phyloP scores from a whole-genome alignment of 2,113 vertebrate species.

The Pygoscelis antarcticus region DNA sequence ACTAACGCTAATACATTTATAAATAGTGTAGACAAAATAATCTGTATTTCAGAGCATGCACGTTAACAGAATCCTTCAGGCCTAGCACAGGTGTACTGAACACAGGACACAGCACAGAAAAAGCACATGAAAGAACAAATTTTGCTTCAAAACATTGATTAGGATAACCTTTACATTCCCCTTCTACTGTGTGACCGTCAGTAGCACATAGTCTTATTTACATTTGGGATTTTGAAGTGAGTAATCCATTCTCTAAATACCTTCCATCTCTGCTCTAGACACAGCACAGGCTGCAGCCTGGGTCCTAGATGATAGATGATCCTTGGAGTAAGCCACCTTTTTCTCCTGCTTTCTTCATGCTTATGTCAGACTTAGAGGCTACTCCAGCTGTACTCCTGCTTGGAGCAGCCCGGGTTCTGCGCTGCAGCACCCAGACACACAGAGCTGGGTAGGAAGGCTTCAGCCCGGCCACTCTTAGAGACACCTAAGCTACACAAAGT shows the following conservation, averaged over 20 bases:
- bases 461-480: not conserved
- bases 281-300: not conserved
- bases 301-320: not conserved
- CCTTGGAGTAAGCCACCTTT: not conserved
- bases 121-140: not conserved
- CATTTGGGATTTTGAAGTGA: rapidly evolving
- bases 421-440: not conserved
- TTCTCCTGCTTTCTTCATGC: not conserved
- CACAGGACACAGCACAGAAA: not conserved
- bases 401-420: not conserved
- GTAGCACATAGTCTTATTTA: not conserved
- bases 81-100: not conserved
- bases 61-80: not conserved
- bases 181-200: not conserved
- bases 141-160: not conserved
- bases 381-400: not conserved
- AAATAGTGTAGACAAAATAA: not conserved
- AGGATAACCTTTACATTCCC: not conserved
- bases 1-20: not conserved
- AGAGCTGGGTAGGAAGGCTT: not conserved
- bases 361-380: not conserved
- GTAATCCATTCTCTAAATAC: not conserved
- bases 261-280: not conserved
- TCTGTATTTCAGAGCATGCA: not conserved
- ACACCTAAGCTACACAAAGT: not conserved